phyloP scores from a whole-genome alignment of 2,113 vertebrate species.

The Epinephelus moara region DNA sequence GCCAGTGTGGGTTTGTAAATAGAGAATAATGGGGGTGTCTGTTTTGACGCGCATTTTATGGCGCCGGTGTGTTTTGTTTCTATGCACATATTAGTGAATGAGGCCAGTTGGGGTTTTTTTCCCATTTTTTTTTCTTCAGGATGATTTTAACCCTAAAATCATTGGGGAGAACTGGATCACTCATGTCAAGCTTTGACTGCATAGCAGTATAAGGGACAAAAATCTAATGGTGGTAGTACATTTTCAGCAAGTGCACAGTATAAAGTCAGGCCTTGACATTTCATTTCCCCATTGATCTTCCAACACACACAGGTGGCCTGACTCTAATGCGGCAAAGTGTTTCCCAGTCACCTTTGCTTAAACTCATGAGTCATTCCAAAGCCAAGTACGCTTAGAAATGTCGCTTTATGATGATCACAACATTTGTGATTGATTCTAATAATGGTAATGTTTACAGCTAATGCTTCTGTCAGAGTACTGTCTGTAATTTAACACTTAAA shows the following conservation, averaged over 20 bases:
- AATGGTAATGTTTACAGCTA: not conserved
- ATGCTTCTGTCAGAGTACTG: not conserved
- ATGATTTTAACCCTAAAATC: not conserved
- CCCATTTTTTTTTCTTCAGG: not conserved
- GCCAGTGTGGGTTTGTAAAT: too few relatives aligned
- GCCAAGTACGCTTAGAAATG: not conserved
- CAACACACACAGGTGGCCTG: constrained; percentile 45
- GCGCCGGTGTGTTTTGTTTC: too few relatives aligned
- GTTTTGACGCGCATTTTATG: too few relatives aligned
- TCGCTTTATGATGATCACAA: not conserved
- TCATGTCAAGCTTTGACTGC: not conserved
- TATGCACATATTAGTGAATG: too few relatives aligned
- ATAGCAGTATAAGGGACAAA: not conserved
- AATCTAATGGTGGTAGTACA: not conserved
- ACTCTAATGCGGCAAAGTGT: not conserved
- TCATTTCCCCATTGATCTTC: constrained; percentile 29
- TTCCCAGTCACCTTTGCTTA: not conserved
- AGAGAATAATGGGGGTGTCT: too few relatives aligned
- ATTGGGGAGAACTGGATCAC: not conserved
- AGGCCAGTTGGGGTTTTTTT: too few relatives aligned
- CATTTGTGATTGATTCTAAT: too few relatives aligned
- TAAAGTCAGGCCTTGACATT: constrained; percentile 39
- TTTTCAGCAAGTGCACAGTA: constrained; percentile 23
- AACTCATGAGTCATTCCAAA: not conserved
- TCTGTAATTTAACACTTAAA: not conserved